These are phyloP conservation scores for Cassiopea xamachana DNA, from an alignment of 30 jellyfish, hydroid and myxozoan genomes.

Conservation along the genomic window DNA sequence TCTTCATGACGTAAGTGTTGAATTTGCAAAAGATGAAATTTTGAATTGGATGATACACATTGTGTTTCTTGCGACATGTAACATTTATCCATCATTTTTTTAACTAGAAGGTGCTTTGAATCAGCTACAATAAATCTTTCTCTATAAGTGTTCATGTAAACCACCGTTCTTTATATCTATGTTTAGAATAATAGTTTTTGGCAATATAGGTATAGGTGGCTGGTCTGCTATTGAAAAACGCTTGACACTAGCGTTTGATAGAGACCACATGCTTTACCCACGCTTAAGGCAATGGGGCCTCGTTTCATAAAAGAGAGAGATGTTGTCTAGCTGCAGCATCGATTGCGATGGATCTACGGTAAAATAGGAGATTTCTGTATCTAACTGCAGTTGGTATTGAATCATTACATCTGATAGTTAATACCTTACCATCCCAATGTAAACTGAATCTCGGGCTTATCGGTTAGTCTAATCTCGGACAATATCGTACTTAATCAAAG, in stretches of 20 bases:
- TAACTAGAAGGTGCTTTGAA: no score
- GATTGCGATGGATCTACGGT: neutral
- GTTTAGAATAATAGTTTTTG: no score
- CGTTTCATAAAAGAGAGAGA: neutral
- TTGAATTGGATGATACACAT: no score
- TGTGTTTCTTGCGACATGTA: no score
- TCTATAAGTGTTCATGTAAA: no score
- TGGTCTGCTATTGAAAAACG: neutral
- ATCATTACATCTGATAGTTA: neutral
- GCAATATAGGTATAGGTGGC: no score
- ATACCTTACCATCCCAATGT: constrained; percentile 10
- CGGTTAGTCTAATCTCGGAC: neutral
- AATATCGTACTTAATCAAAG: constrained; percentile 6
- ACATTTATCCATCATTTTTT: no score
- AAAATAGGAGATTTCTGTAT: neutral
- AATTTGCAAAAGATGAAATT: no score
- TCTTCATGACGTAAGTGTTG: no score
- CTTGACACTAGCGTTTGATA: neutral
- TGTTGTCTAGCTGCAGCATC: neutral
- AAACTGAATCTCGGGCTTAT: neutral
- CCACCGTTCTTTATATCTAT: no score
- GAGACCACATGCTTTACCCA: neutral
- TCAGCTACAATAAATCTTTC: no score
- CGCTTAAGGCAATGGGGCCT: neutral
- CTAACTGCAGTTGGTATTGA: neutral